A percentile compares a stretch with the other conserved stretches of the same genome.
These are phyloP conservation scores for Quadriops clusia DNA, from an alignment of 2,888 invertebrate species.

Conservation along the genomic window DNA sequence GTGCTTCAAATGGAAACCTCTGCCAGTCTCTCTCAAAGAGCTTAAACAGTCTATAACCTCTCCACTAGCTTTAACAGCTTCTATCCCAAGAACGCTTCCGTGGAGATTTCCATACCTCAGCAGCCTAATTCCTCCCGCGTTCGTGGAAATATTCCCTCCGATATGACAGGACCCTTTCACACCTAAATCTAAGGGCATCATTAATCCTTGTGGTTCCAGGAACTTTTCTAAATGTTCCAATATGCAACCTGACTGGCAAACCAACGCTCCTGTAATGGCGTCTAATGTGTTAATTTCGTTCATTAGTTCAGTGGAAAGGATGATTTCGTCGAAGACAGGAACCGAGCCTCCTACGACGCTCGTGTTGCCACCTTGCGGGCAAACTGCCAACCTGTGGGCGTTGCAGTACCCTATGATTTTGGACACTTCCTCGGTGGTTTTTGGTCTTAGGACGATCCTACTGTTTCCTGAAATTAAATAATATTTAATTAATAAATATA, in stretches of 20 bases:
- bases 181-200: conserved; percentile 93
- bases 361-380: conserved; percentile 93
- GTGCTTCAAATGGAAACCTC: conserved; percentile 93
- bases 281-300: conserved; percentile 75
- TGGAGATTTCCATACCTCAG: conserved; percentile 92
- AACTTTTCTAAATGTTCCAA: conserved; percentile 73
- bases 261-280: conserved; percentile 65
- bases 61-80: conserved; percentile 83
- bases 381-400: conserved; percentile 70
- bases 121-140: conserved; percentile 91
- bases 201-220: conserved; percentile 59
- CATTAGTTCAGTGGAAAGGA: conserved; percentile 75
- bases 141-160: conserved; percentile 92
- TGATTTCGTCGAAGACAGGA: conserved; percentile 94
- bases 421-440: conserved; percentile 76
- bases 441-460: conserved; percentile 74
- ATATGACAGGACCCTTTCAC: conserved; percentile 94
- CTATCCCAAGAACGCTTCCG: conserved; percentile 80
- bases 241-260: conserved; percentile 90
- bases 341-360: conserved; percentile 94
- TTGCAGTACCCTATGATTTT: conserved; percentile 77
- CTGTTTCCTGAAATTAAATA: conserved; percentile 55
- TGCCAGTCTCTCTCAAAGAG: conserved; percentile 89
- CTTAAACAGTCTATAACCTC: conserved; percentile 75
- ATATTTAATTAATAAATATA: no score